A percentile compares a stretch with the other conserved stretches of the same genome.
phyloP scores from a whole-genome alignment of 2,113 vertebrate genomes.

The Antennarius striatus region DNA sequence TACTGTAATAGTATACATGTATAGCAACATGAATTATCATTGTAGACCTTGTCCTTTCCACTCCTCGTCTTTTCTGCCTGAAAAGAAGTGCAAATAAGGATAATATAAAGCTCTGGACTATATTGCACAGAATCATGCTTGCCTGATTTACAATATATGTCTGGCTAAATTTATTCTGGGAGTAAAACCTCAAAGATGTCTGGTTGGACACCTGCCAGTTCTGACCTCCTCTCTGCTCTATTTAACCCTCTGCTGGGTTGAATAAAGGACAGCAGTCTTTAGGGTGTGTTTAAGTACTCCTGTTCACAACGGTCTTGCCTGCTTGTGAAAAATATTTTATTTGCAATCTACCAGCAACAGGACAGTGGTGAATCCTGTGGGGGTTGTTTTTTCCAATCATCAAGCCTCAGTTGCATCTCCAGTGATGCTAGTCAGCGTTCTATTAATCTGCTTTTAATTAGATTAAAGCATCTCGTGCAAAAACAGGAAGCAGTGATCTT shows the following conservation, averaged over 20 bases:
- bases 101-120: constrained; percentile 13
- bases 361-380: constrained; percentile 33
- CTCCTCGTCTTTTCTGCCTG: background rate
- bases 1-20: background rate
- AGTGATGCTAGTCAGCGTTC: constrained; percentile 19
- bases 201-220: constrained; percentile 22
- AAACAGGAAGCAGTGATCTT: constrained; percentile 59
- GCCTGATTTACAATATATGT: background rate
- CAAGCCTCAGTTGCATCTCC: constrained; percentile 41
- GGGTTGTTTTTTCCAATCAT: background rate
- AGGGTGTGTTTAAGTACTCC: constrained; percentile 33
- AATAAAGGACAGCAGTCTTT: constrained; percentile 26
- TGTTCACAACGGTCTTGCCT: constrained; percentile 40
- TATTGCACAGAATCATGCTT: background rate
- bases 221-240: constrained; percentile 7
- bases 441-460: constrained; percentile 74
- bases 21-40: background rate
- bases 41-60: constrained; percentile 11
- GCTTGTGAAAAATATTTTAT: constrained; percentile 45
- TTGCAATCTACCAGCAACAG: constrained; percentile 44
- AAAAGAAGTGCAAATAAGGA: background rate
- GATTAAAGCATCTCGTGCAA: constrained; percentile 58
- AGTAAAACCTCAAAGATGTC: constrained; percentile 26
- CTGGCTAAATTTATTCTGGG: background rate
- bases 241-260: constrained; percentile 25